Base-by-base conservation (phyloP, 2,797 vertebrate species). In the Urophycis tenuis region DNA sequence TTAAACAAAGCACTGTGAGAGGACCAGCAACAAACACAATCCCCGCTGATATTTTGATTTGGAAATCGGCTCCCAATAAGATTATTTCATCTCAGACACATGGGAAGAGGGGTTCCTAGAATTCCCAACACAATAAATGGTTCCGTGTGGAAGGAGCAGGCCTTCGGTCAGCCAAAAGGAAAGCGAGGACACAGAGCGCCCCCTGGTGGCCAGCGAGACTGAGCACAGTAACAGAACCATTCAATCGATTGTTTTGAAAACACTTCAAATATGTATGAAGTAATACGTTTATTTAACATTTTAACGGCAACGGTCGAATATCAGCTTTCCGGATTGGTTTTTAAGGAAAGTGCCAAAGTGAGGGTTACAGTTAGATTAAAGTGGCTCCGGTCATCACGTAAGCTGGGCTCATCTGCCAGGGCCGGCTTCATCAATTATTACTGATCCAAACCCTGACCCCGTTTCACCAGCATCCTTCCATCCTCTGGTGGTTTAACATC, bases 391-490 rank as follows among this genome's bases (percentile, higher is more conserved):
- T 25, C 31, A 71, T 76, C 75, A 39, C 72, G 17, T 22, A 60
- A 60, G 25, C 32, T n/a, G 22, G n/a, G 22, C 5, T 22, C 69
- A 79, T 81, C 75, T 31, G 81, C 77, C 36, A 71, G 60, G 8
- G 71, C 22, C 74, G 64, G 49, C 74, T 78, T 69, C 85, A 91
- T 90, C 74, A 85, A 90, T 91, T 90, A 92, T 90, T 90, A 85
- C 87, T 84, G 84, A 85, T 80, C 78, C 80, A 80, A 77, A 83
- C 75, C 71, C 83, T 89, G 75, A 89, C 84, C 86, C 77, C 72
- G 75, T 87, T 89, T 89, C 78, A 80, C 79, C 74, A 81, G 75
- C 29, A 77, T 73, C 81, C 69, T 35, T 35, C 71, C 74, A 60
- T 82, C 82, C n/a, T 71, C 80, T 53, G 17, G 6, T 22, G 15